A percentile compares a stretch with the other conserved stretches of the same genome.
Conservation (phyloP, 2,797 vertebrate genomes). For the Aselliscus stoliczkanus region DNA sequence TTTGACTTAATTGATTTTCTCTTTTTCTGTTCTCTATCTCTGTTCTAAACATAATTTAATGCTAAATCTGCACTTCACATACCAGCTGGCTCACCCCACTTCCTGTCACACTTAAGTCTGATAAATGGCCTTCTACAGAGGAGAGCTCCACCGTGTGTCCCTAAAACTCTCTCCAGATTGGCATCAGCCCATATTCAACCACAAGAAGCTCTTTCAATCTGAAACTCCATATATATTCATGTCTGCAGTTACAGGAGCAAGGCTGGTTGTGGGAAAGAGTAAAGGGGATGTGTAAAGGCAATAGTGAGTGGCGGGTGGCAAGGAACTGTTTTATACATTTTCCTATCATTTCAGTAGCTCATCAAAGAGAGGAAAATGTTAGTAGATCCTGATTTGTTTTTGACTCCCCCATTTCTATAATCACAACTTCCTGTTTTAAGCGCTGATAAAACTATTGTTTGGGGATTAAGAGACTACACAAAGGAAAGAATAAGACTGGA, state of each 20-base stretch:
- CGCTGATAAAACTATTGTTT: background rate
- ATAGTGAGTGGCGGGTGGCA: background rate
- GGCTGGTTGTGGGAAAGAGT: background rate
- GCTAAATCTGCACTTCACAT: background rate
- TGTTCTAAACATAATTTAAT: background rate
- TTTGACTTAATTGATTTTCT: background rate
- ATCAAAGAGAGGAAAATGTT: background rate
- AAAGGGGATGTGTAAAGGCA: background rate
- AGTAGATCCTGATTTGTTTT: background rate
- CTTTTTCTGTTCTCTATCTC: background rate
- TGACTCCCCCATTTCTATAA: background rate
- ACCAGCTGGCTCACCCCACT: background rate
- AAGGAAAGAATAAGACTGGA: background rate
- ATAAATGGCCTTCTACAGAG: background rate
- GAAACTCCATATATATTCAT: background rate
- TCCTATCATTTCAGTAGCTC: background rate
- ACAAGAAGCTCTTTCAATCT: background rate
- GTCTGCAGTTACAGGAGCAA: background rate
- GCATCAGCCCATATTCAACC: background rate
- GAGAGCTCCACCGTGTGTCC: background rate
- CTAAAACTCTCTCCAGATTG: background rate
- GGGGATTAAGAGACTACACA: background rate
- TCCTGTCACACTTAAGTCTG: background rate
- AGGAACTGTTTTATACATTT: background rate
- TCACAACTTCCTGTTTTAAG: background rate